Base-by-base conservation (phyloP, 1,140 invertebrate genomes). In the Trichomalopsis sarcophagae region DNA sequence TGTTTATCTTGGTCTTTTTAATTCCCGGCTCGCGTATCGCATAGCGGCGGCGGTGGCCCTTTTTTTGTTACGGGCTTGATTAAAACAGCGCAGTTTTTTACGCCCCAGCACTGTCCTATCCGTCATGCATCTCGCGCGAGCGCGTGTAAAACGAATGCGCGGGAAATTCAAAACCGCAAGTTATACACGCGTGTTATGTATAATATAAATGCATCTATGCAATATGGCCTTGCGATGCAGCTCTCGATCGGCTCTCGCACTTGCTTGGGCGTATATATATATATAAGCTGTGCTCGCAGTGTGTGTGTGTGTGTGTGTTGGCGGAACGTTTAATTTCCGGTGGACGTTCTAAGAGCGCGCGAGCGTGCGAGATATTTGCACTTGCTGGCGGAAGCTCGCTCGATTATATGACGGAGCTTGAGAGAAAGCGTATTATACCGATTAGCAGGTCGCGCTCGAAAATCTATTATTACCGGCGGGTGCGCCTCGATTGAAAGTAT, bases 321-420 rank as follows among this genome's bases (percentile, higher is more conserved):
- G 33, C 21, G 30, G 69, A 74, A 83, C 7, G 30, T 82, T 73
- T 74, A 82, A 82, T 82, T 82, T 82, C 80, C 80, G 80, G 80
- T 81, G n/a, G n/a, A 81, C 36, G 33, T 27, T 50, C 75, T 44
- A 79, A 77, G 66, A 73, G 30, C 50, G 14, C 33, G 36, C 47
- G 50, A 40, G 21, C 40, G 44, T 44, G 62, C 68, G 55, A n/a
- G 55, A 62, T 62, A 62, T 62, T 62, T 62, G 55, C 55, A n/a
- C 55, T 62, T 3, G 21, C 17, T 75, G 36, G 44, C 81, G 81
- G 82, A 78, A 75, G 77, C 62, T 13, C 75, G 81, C 44, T 84
- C 77, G 82, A 86, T 81, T 81, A 68, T 68, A 69, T 68, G 7
- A 27, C 14, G 23, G 9, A 17, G 68, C 27, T 27, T 27, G 3